phyloP scores from a whole-genome alignment of 2,888 invertebrate species.

The Apotomis capreana region DNA sequence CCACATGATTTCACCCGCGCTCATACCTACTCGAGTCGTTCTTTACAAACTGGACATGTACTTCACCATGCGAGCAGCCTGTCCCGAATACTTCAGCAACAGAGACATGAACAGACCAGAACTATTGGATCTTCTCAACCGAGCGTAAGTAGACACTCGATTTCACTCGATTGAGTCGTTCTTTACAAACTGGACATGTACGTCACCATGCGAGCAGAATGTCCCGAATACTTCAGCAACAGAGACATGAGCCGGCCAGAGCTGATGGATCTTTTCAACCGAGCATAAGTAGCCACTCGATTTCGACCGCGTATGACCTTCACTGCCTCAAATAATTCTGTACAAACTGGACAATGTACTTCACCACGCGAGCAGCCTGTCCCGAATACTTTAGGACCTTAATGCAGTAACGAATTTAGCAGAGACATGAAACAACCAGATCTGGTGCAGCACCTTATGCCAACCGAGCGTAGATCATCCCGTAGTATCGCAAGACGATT shows the following conservation, averaged over 20 bases:
- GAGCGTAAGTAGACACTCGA: slow-evolving; percentile 81
- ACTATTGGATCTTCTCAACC: slow-evolving; percentile 80
- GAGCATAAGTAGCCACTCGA: slow-evolving; percentile 81
- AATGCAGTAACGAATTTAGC: neutral
- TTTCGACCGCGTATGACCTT: too few species aligned
- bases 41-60: neutral
- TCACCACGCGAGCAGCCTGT: neutral
- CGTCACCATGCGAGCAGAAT: slow-evolving; percentile 88
- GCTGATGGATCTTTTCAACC: slow-evolving; percentile 81
- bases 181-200: slow-evolving; percentile 87
- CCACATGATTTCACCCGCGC: too few species aligned
- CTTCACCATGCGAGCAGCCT: neutral
- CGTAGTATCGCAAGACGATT: too few species aligned
- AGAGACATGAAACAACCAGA: slow-evolving; percentile 58
- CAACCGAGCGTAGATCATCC: slow-evolving; percentile 82
- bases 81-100: neutral
- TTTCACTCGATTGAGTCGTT: too few species aligned
- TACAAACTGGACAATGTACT: neutral
- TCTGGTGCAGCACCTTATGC: slow-evolving; percentile 81
- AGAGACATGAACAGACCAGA: slow-evolving; percentile 58
- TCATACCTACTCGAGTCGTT: too few species aligned
- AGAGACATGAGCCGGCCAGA: slow-evolving; percentile 87
- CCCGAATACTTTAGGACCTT: neutral
- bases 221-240: slow-evolving; percentile 91
- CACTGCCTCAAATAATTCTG: too few species aligned